phyloP scores from a whole-genome alignment of 2,797 vertebrate species.

The Pipistrellus pipistrellus region DNA sequence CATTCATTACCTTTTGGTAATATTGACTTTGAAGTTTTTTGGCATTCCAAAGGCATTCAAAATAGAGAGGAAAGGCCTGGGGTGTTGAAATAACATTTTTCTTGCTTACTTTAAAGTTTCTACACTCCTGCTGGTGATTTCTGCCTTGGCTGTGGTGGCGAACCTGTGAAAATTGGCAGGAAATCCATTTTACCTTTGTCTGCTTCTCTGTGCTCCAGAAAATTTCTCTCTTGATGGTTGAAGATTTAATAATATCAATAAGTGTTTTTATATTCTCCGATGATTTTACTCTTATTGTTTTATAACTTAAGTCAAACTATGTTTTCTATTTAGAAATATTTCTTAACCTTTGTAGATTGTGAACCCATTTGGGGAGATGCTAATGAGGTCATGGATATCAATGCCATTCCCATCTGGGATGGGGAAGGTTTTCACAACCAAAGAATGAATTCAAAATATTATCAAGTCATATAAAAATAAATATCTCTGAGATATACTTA shows the following conservation, averaged over 20 bases:
- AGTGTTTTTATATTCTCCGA: conserved; percentile 50
- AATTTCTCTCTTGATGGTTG: neutral
- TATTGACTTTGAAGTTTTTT: neutral
- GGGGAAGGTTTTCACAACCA: conserved; percentile 48
- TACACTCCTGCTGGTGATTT: neutral
- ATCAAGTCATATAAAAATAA: conserved; percentile 37
- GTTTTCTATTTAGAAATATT: conserved; percentile 69
- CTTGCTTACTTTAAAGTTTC: conserved; percentile 52
- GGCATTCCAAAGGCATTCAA: conserved; percentile 2
- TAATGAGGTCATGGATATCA: conserved; percentile 56
- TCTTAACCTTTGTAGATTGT: conserved; percentile 55
- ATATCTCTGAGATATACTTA: conserved; percentile 4
- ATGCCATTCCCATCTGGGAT: conserved; percentile 46
- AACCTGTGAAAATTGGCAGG: conserved; percentile 1
- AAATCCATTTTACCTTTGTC: conserved; percentile 52
- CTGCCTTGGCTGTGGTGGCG: neutral
- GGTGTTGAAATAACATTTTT: conserved; percentile 1
- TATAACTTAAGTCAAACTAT: conserved; percentile 43
- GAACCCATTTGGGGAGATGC: conserved; percentile 51
- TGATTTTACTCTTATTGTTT: conserved; percentile 47
- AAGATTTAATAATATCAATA: conserved; percentile 67
- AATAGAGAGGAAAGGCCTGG: neutral
- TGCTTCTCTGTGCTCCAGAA: neutral
- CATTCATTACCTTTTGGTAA: conserved; percentile 14
- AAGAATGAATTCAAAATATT: conserved; percentile 17